Conservation (phyloP, 2,113 vertebrate genomes). For the Podocnemis expansa region DNA sequence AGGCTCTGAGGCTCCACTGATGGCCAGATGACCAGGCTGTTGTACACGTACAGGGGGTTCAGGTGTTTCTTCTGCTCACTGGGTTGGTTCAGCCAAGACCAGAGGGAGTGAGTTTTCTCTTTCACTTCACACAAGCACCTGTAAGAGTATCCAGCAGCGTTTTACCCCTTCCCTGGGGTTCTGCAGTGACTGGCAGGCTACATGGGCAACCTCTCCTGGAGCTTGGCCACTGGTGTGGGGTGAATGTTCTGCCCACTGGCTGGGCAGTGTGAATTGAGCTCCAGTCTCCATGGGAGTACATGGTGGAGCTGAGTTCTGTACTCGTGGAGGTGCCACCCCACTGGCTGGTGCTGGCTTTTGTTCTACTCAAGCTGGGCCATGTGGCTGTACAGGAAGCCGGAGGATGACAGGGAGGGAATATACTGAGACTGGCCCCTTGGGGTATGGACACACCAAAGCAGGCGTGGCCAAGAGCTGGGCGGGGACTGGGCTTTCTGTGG, state of each 20-base stretch:
- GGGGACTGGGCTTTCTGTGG: neutral
- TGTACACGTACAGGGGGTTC: conserved; percentile 83
- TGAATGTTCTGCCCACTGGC: neutral
- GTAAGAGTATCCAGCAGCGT: fast-evolving
- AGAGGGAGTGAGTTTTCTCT: conserved; percentile 85
- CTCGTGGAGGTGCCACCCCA: neutral
- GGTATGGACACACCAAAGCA: neutral
- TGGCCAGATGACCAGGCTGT: conserved; percentile 85
- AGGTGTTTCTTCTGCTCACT: conserved; percentile 62
- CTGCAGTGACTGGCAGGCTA: neutral
- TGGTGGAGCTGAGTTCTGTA: neutral
- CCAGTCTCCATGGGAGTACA: neutral
- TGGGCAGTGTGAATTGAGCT: neutral
- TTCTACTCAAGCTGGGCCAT: neutral
- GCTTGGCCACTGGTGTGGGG: neutral
- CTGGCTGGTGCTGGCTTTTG: neutral
- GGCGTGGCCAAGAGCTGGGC: too few relatives aligned
- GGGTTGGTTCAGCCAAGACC: conserved; percentile 78
- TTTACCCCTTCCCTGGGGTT: neutral
- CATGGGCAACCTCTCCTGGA: neutral
- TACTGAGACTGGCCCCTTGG: neutral
- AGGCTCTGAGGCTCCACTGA: conserved; percentile 88
- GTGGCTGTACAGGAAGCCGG: neutral
- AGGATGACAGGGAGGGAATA: neutral
- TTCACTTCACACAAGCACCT: conserved; percentile 82